Percentiles rank a stretch among this genome's conserved stretches.
phyloP scores from a whole-genome alignment of 2,888 invertebrate species.

The Biston betularia region DNA sequence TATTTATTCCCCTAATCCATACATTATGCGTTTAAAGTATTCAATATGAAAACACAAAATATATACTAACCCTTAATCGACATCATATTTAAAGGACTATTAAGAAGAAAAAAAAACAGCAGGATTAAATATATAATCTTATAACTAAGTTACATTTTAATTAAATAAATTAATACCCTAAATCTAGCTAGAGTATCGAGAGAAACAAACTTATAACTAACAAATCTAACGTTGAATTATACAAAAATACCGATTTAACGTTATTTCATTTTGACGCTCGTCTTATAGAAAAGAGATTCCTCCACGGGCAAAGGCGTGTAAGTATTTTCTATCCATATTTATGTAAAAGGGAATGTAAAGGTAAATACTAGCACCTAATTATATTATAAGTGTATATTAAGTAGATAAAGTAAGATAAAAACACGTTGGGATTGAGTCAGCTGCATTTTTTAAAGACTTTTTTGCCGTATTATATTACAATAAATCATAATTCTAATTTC shows the following conservation, averaged over 20 bases:
- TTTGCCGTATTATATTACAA: not conserved
- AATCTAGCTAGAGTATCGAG: slow-evolving; percentile 28
- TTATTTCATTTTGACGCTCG: slow-evolving; percentile 17
- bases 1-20: slow-evolving; percentile 52
- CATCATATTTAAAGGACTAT: slow-evolving; percentile 40
- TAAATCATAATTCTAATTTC: slow-evolving; percentile 1
- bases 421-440: slow-evolving; percentile 16
- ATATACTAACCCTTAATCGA: slow-evolving; percentile 34
- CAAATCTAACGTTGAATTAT: slow-evolving; percentile 29
- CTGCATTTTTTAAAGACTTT: slow-evolving; percentile 11
- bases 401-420: slow-evolving; percentile 2
- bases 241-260: slow-evolving; percentile 34
- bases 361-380: slow-evolving; percentile 26
- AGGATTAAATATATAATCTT: slow-evolving; percentile 34
- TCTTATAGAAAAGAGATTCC: slow-evolving; percentile 25
- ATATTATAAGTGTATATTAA: not conserved
- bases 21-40: slow-evolving; percentile 35
- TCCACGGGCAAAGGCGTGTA: slow-evolving; percentile 5
- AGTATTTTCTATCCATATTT: slow-evolving; percentile 2
- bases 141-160: slow-evolving; percentile 21
- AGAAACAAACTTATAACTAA: slow-evolving; percentile 36
- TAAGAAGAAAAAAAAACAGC: slow-evolving; percentile 29
- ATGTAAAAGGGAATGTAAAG: slow-evolving; percentile 26
- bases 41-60: slow-evolving; percentile 25
- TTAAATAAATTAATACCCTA: slow-evolving; percentile 42